Conservation (phyloP, 2,888 invertebrate species). For the Lamellibrachia satsuma region DNA sequence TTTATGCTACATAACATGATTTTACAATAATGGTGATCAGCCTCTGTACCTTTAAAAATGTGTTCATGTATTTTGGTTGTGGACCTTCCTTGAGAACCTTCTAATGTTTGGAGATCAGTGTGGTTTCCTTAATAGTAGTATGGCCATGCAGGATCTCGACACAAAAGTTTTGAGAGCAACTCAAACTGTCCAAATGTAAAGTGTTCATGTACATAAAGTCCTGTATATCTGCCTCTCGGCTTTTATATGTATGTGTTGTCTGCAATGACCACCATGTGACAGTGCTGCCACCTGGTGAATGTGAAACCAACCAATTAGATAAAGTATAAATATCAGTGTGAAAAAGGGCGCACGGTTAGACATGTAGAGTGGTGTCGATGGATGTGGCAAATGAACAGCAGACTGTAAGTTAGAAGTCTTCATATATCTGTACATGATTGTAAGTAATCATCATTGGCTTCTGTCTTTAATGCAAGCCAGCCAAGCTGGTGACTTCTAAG, state of each 20-base stretch:
- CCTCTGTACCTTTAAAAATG: too few species aligned
- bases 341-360: neutral
- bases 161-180: too few species aligned
- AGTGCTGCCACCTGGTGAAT: neutral
- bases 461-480: slow-evolving; percentile 13
- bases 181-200: too few species aligned
- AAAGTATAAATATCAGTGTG: neutral
- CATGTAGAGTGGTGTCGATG: neutral
- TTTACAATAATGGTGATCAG: too few species aligned
- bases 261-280: neutral
- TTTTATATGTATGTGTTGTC: neutral
- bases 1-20: too few species aligned
- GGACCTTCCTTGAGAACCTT: too few species aligned
- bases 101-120: too few species aligned
- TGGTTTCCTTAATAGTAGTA: too few species aligned
- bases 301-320: neutral
- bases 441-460: neutral
- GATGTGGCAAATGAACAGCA: neutral
- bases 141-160: too few species aligned
- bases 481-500: neutral
- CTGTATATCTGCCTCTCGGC: too few species aligned
- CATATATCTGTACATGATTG: neutral
- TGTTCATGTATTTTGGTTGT: too few species aligned
- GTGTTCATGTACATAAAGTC: too few species aligned
- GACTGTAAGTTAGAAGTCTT: neutral